Evolutionary conservation across 2,113 vertebrate species (phyloP).

Genomic region (Raja brachyura): DNA sequence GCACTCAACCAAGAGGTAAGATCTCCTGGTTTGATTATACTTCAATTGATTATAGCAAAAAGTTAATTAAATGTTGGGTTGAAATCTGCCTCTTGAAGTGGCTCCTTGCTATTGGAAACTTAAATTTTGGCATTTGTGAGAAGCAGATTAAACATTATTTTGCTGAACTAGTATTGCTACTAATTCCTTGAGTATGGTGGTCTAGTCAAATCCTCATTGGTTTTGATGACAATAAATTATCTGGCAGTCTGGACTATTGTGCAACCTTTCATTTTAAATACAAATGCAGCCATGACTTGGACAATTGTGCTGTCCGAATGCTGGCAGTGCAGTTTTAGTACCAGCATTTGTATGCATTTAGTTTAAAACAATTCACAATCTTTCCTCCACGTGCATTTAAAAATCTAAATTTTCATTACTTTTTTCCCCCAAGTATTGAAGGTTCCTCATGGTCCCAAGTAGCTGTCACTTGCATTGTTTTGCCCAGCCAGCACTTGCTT

Average conservation of each 20-base stretch:
- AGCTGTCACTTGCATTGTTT: too few relatives aligned
- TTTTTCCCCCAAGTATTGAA: not conserved
- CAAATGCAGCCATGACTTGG: not conserved
- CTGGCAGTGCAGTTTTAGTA: not conserved
- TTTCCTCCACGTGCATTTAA: too few relatives aligned
- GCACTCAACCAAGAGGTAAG: constrained; percentile 82
- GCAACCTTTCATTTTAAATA: not conserved
- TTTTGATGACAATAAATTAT: not conserved
- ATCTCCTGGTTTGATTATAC: constrained; percentile 19
- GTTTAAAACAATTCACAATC: too few relatives aligned
- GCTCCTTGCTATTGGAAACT: not conserved
- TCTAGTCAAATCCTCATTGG: not conserved
- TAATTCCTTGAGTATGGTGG: not conserved
- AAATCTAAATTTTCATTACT: not conserved
- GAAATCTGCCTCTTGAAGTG: not conserved
- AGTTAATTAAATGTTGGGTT: not conserved
- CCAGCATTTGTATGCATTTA: not conserved
- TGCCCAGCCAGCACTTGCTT: not conserved
- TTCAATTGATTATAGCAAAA: not conserved
- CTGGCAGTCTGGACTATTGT: not conserved
- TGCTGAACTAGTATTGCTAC: not conserved
- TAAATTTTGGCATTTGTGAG: not conserved
- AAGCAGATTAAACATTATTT: not conserved
- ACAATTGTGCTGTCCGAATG: not conserved
- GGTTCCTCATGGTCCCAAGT: too few relatives aligned